phyloP scores from a whole-genome alignment of 2,797 vertebrate genomes.

The Anguilla anguilla region DNA sequence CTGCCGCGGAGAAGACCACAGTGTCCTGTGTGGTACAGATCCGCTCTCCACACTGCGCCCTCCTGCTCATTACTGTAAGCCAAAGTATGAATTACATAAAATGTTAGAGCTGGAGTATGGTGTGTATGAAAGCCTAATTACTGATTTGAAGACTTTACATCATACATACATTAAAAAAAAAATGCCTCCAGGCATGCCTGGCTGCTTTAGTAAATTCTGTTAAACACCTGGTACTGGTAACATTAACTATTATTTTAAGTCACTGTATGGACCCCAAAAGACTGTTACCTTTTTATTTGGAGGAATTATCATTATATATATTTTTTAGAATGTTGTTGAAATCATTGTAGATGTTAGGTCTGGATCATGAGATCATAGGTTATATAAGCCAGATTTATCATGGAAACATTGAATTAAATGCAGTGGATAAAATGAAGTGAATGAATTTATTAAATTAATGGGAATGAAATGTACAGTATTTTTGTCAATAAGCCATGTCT shows the following conservation, averaged over 20 bases:
- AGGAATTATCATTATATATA: neutral
- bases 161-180: neutral
- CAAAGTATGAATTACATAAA: neutral
- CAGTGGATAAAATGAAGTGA: neutral
- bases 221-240: neutral
- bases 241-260: neutral
- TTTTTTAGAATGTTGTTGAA: neutral
- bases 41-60: neutral
- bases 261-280: neutral
- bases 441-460: neutral
- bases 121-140: neutral
- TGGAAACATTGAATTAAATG: neutral
- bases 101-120: neutral
- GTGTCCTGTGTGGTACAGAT: neutral
- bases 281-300: neutral
- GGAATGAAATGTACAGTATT: neutral
- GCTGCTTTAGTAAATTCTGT: neutral
- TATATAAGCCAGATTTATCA: neutral
- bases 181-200: neutral
- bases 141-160: neutral
- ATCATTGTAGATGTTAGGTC: neutral
- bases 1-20: too few relatives aligned
- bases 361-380: too few relatives aligned
- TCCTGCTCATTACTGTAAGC: conserved; percentile 1
- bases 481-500: neutral